Base-by-base conservation (phyloP, 2,888 invertebrate species). In the Teleiodes luculella region DNA sequence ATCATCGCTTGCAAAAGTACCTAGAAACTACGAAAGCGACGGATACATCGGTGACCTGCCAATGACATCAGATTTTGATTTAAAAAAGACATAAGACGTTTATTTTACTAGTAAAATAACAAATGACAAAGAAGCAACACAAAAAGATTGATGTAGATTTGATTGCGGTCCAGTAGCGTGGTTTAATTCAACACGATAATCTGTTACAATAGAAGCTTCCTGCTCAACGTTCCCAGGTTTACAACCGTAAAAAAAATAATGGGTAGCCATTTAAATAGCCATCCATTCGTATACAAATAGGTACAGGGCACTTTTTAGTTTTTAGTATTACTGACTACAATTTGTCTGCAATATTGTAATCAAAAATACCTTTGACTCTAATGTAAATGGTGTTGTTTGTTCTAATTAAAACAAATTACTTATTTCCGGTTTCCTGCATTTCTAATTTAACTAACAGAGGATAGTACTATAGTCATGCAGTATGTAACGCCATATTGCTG, bases 1-100 rank as follows among this genome's bases (percentile, higher is more conserved):
- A 56, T 56, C 56, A 56, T 33, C 54, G 6, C 28, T 31, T 41
- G 43, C 54, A 54, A 49, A 54, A 41, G 48, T 41, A n/a, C n/a
- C n/a, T n/a, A 48, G 47, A 47, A 47, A 39, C 39, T 11, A n/a
- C 10, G 45, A 13, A 3, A 24, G n/a, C n/a, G 39, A 41, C 28
- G 47, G 36, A 47, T 33, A 31, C 33, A 33, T 31, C 41, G 47
- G n/a, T n/a, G n/a, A n/a, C n/a, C n/a, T n/a, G n/a, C n/a, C n/a
- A n/a, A 53, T 53, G 53, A 53, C 47, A 48, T 48, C 39, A 46
- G 43, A 18, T 28, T 4, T 30, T 11, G 24, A 14, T 48, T 35
- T 20, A 2, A 48, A 35, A 48, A 48, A n/a, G n/a, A n/a, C n/a
- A n/a, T n/a, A 31, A 31, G 7, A 31, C 31, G 31, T 7, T 31